Percentiles rank a stretch among this genome's conserved stretches.
These are phyloP conservation scores for Chaenodraco wilsoni DNA, from an alignment of 2,797 vertebrate genomes.

Conservation along the genomic window DNA sequence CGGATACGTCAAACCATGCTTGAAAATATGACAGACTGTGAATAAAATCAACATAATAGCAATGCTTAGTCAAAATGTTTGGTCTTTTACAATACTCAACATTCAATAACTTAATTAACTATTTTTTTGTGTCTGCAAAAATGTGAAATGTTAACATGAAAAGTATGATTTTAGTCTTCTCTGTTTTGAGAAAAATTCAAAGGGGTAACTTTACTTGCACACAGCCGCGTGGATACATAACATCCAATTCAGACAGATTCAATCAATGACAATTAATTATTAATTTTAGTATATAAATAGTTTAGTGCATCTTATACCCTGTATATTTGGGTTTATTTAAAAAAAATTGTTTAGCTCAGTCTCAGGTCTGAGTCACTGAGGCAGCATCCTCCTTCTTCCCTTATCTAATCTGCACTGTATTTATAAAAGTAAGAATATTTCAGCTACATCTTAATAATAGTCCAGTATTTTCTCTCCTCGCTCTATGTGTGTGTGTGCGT, in stretches of 20 bases:
- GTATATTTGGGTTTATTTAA: slow-evolving; percentile 9
- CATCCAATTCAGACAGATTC: slow-evolving; percentile 1
- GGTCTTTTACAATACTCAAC: neutral
- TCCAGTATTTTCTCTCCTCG: neutral
- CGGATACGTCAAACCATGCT: neutral
- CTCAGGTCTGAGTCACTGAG: neutral
- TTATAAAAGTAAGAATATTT: slow-evolving; percentile 18
- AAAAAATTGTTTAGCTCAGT: neutral
- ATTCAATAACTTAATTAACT: neutral
- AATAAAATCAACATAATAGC: neutral
- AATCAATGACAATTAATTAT: slow-evolving; percentile 29
- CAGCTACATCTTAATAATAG: slow-evolving; percentile 22
- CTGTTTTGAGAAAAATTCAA: neutral
- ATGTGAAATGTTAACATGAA: neutral
- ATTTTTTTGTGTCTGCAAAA: neutral
- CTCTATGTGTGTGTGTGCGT: slow-evolving; percentile 1
- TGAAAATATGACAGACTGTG: neutral
- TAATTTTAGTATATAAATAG: slow-evolving; percentile 10
- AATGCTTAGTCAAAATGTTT: neutral
- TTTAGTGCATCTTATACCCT: neutral
- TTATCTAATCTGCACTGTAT: slow-evolving; percentile 20
- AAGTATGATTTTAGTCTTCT: neutral
- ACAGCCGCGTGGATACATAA: neutral
- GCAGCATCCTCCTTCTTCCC: neutral
- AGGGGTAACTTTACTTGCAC: neutral